A percentile compares a stretch with the other conserved stretches of the same genome.
Evolutionary conservation across 1,140 invertebrate species (phyloP).

Genomic region (Aphidius gifuensis): DNA sequence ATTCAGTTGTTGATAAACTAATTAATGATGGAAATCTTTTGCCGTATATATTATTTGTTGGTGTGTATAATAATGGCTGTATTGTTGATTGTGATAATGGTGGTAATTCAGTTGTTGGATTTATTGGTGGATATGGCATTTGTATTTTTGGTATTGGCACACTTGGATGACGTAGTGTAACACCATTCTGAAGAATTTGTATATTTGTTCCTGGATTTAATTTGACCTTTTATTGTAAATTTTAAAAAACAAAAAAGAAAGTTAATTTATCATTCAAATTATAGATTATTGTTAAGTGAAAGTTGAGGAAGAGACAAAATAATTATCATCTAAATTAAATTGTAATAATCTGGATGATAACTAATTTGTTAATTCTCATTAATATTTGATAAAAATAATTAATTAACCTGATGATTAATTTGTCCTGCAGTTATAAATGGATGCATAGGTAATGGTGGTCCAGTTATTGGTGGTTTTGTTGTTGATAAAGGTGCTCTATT

Average conservation of each 20-base stretch:
- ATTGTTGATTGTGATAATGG: slow-evolving; percentile 23
- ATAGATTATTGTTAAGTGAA: no score
- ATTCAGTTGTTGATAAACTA: slow-evolving; percentile 1
- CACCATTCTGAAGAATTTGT: slow-evolving; percentile 44
- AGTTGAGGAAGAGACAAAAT: no score
- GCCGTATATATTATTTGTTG: slow-evolving; percentile 30
- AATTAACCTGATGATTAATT: slow-evolving; percentile 55
- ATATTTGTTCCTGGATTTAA: slow-evolving; percentile 47
- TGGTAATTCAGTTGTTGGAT: slow-evolving; percentile 26
- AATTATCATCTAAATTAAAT: no score
- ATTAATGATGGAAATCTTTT: slow-evolving; percentile 22
- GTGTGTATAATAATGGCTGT: slow-evolving; percentile 3
- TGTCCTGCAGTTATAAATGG: slow-evolving; percentile 67
- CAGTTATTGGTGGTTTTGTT: slow-evolving; percentile 56
- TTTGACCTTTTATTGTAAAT: slow-evolving; percentile 37
- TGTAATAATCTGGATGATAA: no score
- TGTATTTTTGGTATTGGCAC: slow-evolving; percentile 33
- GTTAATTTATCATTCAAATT: background rate
- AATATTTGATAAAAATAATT: slow-evolving; percentile 1
- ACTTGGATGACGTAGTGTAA: slow-evolving; percentile 46
- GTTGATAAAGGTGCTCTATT: slow-evolving; percentile 60
- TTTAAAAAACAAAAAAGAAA: background rate
- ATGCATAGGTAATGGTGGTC: slow-evolving; percentile 60
- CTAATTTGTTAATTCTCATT: background rate
- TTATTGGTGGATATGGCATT: slow-evolving; percentile 41